A percentile compares a stretch with the other conserved stretches of the same genome.
phyloP scores from a whole-genome alignment of 2,797 vertebrate species.

The Chlorospingus flavigularis region DNA sequence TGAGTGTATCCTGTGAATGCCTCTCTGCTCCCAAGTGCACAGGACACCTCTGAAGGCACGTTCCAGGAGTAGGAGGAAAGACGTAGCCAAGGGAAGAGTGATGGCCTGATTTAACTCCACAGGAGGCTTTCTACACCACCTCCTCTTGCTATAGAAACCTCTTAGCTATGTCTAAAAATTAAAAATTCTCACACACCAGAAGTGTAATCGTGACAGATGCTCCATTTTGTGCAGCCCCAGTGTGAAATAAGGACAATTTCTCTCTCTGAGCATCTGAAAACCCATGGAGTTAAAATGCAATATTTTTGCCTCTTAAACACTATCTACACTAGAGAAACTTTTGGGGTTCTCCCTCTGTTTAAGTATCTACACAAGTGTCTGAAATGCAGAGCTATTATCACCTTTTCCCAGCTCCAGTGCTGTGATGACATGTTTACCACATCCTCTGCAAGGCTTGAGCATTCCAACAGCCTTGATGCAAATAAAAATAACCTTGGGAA shows the following conservation, averaged over 20 bases:
- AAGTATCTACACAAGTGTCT: neutral
- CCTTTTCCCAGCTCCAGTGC: neutral
- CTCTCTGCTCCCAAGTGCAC: neutral
- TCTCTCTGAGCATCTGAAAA: neutral
- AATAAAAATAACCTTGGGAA: neutral
- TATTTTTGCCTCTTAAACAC: neutral
- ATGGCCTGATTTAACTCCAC: slow-evolving; percentile 32
- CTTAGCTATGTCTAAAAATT: slow-evolving; percentile 22
- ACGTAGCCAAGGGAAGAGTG: neutral
- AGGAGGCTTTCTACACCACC: slow-evolving; percentile 29
- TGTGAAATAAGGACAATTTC: slow-evolving; percentile 55
- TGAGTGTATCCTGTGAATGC: neutral
- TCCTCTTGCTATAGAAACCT: slow-evolving; percentile 20
- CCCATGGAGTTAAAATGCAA: neutral
- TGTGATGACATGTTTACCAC: neutral
- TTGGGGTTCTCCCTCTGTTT: neutral
- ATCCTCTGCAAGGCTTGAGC: neutral
- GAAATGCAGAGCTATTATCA: neutral
- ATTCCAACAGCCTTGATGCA: neutral
- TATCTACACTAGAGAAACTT: neutral
- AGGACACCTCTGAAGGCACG: neutral
- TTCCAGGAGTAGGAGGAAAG: neutral
- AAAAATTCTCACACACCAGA: slow-evolving; percentile 20
- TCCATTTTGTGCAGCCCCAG: slow-evolving; percentile 47
- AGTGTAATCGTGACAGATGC: slow-evolving; percentile 36